Evolutionary conservation across 1,140 invertebrate genomes (phyloP).

Genomic region (Gonioctena quinquepunctata): DNA sequence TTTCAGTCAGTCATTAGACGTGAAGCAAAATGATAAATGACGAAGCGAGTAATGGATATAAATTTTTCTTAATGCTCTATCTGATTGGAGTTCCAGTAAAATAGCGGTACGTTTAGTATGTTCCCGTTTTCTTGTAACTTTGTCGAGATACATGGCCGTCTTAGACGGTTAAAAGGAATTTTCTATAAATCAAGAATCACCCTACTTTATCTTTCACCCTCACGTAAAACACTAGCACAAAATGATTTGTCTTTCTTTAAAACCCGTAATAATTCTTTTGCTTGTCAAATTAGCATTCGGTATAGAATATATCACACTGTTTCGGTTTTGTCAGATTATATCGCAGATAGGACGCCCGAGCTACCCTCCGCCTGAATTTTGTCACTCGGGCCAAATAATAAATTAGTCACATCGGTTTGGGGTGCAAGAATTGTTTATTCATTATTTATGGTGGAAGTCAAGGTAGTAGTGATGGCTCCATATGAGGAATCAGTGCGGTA

Average conservation of each 20-base stretch:
- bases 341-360: background rate
- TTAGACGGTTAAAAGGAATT: background rate
- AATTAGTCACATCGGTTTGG: background rate
- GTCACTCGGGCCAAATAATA: background rate
- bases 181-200: background rate
- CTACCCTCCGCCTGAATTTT: background rate
- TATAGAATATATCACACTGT: background rate
- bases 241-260: background rate
- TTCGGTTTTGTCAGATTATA: background rate
- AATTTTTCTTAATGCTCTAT: background rate
- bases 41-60: background rate
- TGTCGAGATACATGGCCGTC: background rate
- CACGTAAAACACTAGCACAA: background rate
- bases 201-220: background rate
- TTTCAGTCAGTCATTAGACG: constrained; percentile 1
- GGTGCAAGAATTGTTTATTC: background rate
- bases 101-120: background rate
- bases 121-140: constrained; percentile 3
- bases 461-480: background rate
- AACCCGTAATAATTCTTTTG: background rate
- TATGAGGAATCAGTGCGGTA: no score
- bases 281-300: background rate
- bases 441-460: background rate
- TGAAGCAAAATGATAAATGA: background rate
- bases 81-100: background rate